Evolutionary conservation across 2,797 vertebrate species (phyloP), one percentile per base, ranked within the genome.

Genomic region (Pterois miles): DNA sequence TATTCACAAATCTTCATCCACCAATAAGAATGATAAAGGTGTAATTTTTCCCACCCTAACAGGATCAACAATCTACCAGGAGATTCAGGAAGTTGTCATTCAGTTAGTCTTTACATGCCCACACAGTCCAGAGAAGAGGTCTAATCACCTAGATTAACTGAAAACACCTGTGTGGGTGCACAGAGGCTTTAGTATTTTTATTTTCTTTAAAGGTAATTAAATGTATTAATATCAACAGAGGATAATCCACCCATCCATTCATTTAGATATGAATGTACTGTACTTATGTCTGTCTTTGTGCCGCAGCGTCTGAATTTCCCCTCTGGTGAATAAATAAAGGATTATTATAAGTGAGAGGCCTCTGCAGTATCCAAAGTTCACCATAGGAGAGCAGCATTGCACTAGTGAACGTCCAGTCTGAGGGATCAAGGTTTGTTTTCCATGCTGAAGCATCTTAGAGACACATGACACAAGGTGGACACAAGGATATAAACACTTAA

Each of bases 341-440:
- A 50, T 33, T 58, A 58, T 33, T 58, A 46, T 46, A 46, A 46
- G 6, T 0, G 0, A 46, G 43, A 46, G 43, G 18, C 20, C 0
- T 50, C 22, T 77, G 85, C 76, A 91, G 65, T 88, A 70, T 1
- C 2, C 3, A 0, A 16, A 0, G 0, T 29, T 67, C 0, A 83
- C 89, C 92, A 91, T 22, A 48, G 5, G 91, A 76, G 71, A 6
- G 84, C 81, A 87, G 80, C 65, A 82, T 86, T 72, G 75, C 4
- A 84, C 22, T 11, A 52, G 36, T 72, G 5, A 86, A 78, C n/a
- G 7, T 64, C 1, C 38, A 48, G 10, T 5, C 5, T 8, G 4
- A 5, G 57, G 5, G 6, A 12, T 10, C 14, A 20, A 12, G 3
- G 1, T 25, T 14, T 36, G 3, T 67, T 66, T 59, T 20, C 8